A percentile compares a stretch with the other conserved stretches of the same genome.
Evolutionary conservation across 2,888 invertebrate species (phyloP).

Genomic region (Pristionchus entomophagus): DNA sequence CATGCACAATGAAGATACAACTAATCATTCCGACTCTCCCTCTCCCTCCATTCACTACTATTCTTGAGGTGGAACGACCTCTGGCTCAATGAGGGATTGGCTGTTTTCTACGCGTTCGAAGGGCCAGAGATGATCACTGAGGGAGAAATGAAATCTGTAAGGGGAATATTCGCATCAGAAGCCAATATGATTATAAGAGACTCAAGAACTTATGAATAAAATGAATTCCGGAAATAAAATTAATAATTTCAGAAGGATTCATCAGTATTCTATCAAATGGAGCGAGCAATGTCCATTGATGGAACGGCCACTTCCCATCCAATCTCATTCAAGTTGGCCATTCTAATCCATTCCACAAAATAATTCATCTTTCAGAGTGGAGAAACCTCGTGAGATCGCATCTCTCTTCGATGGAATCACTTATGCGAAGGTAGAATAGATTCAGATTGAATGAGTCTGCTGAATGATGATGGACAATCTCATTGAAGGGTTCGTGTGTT

Average conservation of each 20-base stretch:
- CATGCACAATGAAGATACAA: too few relatives aligned
- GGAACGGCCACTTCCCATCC: slow-evolving; percentile 43
- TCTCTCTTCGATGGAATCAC: slow-evolving; percentile 86
- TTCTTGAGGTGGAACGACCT: slow-evolving; percentile 67
- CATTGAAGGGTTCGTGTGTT: slow-evolving; percentile 56
- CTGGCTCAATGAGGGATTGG: slow-evolving; percentile 75
- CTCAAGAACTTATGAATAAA: too few relatives aligned
- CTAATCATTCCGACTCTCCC: too few relatives aligned
- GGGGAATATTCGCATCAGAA: too few relatives aligned
- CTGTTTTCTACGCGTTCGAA: slow-evolving; percentile 68
- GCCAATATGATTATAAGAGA: too few relatives aligned
- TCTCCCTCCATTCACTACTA: not conserved
- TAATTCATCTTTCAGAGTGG: not conserved
- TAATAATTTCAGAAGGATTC: slow-evolving; percentile 33
- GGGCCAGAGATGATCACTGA: slow-evolving; percentile 12
- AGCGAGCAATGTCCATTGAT: slow-evolving; percentile 21
- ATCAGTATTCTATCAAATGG: not conserved
- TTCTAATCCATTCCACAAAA: not conserved
- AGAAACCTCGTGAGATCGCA: slow-evolving; percentile 41
- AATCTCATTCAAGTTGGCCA: slow-evolving; percentile 18
- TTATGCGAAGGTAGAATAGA: slow-evolving; percentile 86
- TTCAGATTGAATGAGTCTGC: not conserved
- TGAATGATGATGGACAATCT: not conserved
- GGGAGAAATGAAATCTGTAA: slow-evolving; percentile 18
- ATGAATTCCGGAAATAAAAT: too few relatives aligned